phyloP scores from a whole-genome alignment of 2,888 invertebrate species.

The Tuberolachnus salignus region DNA sequence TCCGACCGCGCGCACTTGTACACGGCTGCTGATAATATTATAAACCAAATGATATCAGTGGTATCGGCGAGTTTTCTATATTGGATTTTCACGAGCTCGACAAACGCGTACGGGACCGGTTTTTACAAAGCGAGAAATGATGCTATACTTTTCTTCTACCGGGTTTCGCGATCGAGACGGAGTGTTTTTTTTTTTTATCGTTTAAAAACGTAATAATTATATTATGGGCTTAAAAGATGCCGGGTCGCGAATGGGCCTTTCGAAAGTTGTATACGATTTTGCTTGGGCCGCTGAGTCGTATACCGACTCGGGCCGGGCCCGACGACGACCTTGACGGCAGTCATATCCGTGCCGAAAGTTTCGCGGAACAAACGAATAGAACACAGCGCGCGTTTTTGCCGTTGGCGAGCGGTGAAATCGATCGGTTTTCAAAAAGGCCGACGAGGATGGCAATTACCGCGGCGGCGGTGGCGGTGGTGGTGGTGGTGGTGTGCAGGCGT shows the following conservation, averaged over 20 bases:
- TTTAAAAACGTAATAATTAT: not conserved
- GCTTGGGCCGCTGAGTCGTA: not conserved
- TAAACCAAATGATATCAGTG: no score
- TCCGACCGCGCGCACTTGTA: no score
- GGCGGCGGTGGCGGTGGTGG: not conserved
- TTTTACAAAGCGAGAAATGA: no score
- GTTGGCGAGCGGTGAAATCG: constrained; percentile 13
- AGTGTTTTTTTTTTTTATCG: no score
- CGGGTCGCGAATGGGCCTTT: not conserved
- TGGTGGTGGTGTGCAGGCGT: not conserved
- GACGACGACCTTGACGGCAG: not conserved
- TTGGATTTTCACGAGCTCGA: no score
- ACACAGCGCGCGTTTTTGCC: no score
- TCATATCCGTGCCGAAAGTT: not conserved
- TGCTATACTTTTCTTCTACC: no score
- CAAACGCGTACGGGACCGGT: no score
- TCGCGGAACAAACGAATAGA: not conserved
- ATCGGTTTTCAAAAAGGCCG: constrained; percentile 35
- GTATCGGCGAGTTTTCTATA: no score
- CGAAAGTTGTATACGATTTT: not conserved
- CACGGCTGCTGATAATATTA: no score
- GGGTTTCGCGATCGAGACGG: no score
- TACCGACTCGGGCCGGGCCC: not conserved
- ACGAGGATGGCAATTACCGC: constrained; percentile 29
- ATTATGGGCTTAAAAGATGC: no score